Base-by-base conservation (phyloP, 2,113 vertebrate genomes). In the Elephantulus edwardii region DNA sequence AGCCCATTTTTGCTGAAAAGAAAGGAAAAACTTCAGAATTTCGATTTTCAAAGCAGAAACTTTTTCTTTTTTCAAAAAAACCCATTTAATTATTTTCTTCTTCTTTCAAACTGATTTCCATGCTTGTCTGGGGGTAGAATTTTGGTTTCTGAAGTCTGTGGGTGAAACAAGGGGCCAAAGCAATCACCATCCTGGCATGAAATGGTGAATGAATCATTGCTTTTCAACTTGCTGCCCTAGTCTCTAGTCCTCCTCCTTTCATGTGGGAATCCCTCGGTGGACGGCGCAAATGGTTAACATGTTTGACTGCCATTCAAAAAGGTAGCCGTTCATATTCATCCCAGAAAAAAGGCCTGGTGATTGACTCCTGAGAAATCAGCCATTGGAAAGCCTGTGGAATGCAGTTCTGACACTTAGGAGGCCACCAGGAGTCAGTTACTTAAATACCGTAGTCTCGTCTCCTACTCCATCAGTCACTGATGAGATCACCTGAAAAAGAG, bases 71-170 rank as follows among this genome's bases (percentile, higher is more conserved):
- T 66, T 19, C 19, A 85, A 80, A 90, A 91, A 93, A 71, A 5
- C 4, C 52, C 4, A 6, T 88, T 94, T 95, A 93, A 94, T 95
- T 96, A 80, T 93, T 94, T 95, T 91, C 81, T 90, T 91, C 70
- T 93, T 83, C 89, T 92, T 95, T 95, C 79, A 94, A 83, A 94
- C 84, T 89, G 88, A 91, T 95, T 95, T 95, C 79, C 92, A 95
- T 93, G 94, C 95, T 95, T 93, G 75, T 95, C 90, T 93, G 68
- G 77, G 93, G 79, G 62, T 79, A 62, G 78, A 68, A 58, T 85
- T 79, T 91, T 93, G 82, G 79, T 91, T 92, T 96, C 88, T 95
- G 94, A 92, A 95, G 93, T 94, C 91, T 92, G 89, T 60, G 91
- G 60, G 60, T 92, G 44, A 83, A 85, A 14, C 0, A 12, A 89